Base-by-base conservation (phyloP, 1,140 invertebrate genomes). In the Triops cancriformis region DNA sequence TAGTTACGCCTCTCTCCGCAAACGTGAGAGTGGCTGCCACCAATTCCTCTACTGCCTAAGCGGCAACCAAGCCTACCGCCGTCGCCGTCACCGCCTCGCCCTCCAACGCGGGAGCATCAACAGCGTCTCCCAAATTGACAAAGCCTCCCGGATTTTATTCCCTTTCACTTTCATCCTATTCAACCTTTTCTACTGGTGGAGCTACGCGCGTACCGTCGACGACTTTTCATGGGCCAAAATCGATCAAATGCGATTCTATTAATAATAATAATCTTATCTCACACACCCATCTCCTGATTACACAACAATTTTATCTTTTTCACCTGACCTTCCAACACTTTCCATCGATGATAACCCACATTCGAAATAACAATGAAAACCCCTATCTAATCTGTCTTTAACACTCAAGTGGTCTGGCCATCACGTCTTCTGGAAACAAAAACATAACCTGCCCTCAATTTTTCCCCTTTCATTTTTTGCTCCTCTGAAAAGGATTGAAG, bases 171-270 rank as follows among this genome's bases (percentile, higher is more conserved):
- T 93, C 82, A 82, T 93, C 3, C 86, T 90, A 26, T 91, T 94
- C 77, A 94, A 94, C 83, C 83, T 92, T 72, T 91, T 92, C 84
- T 94, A 94, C 82, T 93, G 92, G 92, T 91, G 89, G 80, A 89
- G 88, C 1, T 93, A 93, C 82, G 85, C 93, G 28, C 88, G 89
- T 74, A 43, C 74, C 3, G 37, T 43, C 41, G 27, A 42, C 23
- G 51, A 64, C 51, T 64, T 64, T 23, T n/a, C 51, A 23, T 64
- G 51, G 51, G 6, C 51, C 51, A 64, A 64, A 64, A 64, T 64
- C 6, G 51, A 64, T 64, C 51, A 64, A 18, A 64, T 64, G 51
- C 10, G 23, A 64, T 64, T 64, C 51, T 64, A 64, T 23, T 64
- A 23, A 64, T 23, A 23, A 64, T 14, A 64, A 64, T 18, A 64